Conservation (phyloP, 64 coral and sea anemone genomes). For the Stylophora pistillata region DNA sequence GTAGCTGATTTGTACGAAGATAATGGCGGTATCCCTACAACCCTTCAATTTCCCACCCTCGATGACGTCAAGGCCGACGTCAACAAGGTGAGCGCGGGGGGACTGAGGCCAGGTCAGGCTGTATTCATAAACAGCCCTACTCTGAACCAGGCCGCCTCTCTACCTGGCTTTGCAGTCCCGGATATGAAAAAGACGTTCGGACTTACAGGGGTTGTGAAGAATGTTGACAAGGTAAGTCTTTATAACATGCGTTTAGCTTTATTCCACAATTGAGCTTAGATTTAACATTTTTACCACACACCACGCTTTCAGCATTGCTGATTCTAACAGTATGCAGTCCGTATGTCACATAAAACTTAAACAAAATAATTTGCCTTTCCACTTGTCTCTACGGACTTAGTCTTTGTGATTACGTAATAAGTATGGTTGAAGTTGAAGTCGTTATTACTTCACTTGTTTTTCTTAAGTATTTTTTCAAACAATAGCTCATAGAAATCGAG, state of each 20-base stretch:
- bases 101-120: constrained; percentile 77
- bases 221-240: constrained; percentile 71
- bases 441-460: neutral
- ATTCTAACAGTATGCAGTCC: no score
- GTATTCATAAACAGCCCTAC: constrained; percentile 62
- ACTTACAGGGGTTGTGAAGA: constrained; percentile 82
- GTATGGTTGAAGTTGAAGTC: neutral
- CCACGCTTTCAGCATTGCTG: no score
- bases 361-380: no score
- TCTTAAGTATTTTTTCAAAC: neutral
- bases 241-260: neutral
- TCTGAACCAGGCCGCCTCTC: constrained; percentile 30
- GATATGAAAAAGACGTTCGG: constrained; percentile 95
- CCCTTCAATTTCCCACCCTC: constrained; percentile 72
- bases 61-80: constrained; percentile 92
- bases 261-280: neutral
- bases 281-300: no score
- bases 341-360: no score
- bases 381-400: no score
- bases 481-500: neutral
- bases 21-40: constrained; percentile 76
- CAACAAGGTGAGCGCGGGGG: constrained; percentile 76
- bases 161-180: constrained; percentile 81
- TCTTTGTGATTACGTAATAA: no score
- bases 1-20: constrained; percentile 95